phyloP scores from a whole-genome alignment of 2,113 vertebrate genomes.

The Colossoma macropomum region DNA sequence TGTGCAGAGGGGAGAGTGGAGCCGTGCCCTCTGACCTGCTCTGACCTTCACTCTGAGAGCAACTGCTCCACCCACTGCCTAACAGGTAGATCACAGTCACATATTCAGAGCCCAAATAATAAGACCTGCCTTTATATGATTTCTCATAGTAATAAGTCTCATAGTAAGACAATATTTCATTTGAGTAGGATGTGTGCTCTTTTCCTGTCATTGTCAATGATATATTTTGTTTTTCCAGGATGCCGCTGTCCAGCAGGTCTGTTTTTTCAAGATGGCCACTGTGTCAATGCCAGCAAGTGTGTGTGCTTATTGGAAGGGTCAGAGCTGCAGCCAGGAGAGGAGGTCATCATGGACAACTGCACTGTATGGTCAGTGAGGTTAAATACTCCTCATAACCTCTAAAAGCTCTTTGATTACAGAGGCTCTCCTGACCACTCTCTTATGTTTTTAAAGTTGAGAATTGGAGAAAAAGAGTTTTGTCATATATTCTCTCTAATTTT shows the following conservation, averaged over 20 bases:
- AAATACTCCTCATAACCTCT: too few relatives aligned
- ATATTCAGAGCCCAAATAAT: neutral
- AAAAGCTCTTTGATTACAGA: neutral
- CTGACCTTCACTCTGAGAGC: constrained; percentile 70
- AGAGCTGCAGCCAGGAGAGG: constrained; percentile 72
- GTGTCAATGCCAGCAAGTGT: constrained; percentile 82
- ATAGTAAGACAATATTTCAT: neutral
- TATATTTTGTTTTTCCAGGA: constrained; percentile 67
- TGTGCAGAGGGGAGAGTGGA: constrained; percentile 72
- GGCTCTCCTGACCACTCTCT: too few relatives aligned
- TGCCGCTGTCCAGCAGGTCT: constrained; percentile 82
- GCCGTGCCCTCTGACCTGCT: constrained; percentile 80
- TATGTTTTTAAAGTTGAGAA: too few relatives aligned
- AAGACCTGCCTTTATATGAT: neutral
- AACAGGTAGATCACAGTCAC: constrained; percentile 66
- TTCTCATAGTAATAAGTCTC: neutral
- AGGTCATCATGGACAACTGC: constrained; percentile 74
- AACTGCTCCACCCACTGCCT: constrained; percentile 79
- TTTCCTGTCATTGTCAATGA: neutral
- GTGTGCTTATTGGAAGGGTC: constrained; percentile 73
- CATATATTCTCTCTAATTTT: too few relatives aligned
- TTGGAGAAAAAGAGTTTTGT: too few relatives aligned
- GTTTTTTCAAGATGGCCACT: constrained; percentile 76
- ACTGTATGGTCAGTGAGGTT: constrained; percentile 77
- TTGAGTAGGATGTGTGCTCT: neutral